These are phyloP conservation scores for Actinopyga echinites DNA, from an alignment of 53 echinoderm and acorn worm species.

Conservation along the genomic window DNA sequence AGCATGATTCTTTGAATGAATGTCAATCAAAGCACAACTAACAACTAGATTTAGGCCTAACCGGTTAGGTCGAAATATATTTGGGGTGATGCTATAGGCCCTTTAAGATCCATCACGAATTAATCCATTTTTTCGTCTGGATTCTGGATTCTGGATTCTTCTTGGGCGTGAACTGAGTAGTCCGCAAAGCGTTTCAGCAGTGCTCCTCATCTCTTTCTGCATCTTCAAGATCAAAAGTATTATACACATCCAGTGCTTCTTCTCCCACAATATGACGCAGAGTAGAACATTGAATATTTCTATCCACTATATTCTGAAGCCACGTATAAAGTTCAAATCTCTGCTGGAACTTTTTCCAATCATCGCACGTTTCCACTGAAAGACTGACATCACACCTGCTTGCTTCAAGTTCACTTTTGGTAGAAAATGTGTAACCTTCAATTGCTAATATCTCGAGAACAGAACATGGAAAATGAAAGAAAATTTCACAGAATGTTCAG, in stretches of 20 bases:
- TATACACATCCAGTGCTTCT: background rate
- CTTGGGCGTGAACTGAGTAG: background rate
- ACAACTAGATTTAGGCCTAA: too few species aligned
- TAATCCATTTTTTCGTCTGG: background rate
- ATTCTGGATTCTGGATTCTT: background rate
- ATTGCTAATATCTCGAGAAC: too few species aligned
- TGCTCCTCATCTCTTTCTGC: background rate
- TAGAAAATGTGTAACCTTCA: too few species aligned
- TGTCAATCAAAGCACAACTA: too few species aligned
- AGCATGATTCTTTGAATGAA: too few species aligned
- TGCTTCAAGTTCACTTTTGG: too few species aligned
- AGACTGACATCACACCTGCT: too few species aligned
- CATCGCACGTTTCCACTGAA: background rate
- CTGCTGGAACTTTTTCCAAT: constrained; percentile 6
- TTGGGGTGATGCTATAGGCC: too few species aligned
- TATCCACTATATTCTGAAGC: background rate
- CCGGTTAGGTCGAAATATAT: too few species aligned
- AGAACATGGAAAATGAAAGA: too few species aligned
- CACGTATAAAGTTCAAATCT: constrained; percentile 2
- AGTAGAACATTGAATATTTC: background rate
- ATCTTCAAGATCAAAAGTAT: background rate
- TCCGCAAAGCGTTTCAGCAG: background rate
- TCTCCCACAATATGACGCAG: background rate
- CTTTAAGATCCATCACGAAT: background rate
- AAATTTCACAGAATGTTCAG: too few species aligned